Conservation (phyloP, 64 coral and sea anemone species). For the Actinia equina region DNA sequence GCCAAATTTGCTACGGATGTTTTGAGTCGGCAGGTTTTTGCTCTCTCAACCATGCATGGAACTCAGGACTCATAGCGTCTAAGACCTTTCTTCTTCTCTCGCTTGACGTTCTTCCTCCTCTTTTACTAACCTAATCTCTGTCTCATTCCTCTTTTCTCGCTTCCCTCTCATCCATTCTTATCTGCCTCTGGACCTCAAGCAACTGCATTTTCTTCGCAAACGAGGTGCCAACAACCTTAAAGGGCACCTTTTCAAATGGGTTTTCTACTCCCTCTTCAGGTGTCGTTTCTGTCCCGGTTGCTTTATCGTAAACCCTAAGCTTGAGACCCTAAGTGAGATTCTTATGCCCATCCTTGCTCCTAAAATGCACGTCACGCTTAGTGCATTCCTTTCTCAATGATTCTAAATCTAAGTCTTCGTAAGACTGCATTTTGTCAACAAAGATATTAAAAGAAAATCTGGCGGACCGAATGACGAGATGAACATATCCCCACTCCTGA, state of each 20-base stretch:
- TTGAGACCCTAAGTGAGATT: not conserved
- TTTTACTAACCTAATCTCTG: too few relatives aligned
- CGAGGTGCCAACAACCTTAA: too few relatives aligned
- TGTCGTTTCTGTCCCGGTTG: not conserved
- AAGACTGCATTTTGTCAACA: not conserved
- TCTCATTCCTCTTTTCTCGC: not conserved
- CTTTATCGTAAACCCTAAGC: not conserved
- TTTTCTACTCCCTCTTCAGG: not conserved
- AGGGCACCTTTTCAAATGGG: not conserved
- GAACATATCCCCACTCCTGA: not conserved
- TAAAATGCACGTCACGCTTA: not conserved
- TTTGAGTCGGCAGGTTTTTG: constrained; percentile 33
- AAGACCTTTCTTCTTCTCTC: not conserved
- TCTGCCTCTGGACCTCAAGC: not conserved
- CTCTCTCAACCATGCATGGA: constrained; percentile 18
- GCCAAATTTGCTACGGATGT: constrained; percentile 17
- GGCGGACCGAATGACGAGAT: too few relatives aligned
- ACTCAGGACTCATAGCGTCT: not conserved
- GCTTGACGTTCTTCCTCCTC: not conserved
- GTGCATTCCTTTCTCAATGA: not conserved
- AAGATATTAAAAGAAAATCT: too few relatives aligned
- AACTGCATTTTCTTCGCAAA: too few relatives aligned
- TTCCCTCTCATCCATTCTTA: too few relatives aligned
- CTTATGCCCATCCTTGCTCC: not conserved
- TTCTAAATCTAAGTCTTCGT: constrained; percentile 8